Percentiles rank a stretch among this genome's conserved stretches.
Conservation (phyloP, 2,113 vertebrate species). For the Xenopus tropicalis region DNA sequence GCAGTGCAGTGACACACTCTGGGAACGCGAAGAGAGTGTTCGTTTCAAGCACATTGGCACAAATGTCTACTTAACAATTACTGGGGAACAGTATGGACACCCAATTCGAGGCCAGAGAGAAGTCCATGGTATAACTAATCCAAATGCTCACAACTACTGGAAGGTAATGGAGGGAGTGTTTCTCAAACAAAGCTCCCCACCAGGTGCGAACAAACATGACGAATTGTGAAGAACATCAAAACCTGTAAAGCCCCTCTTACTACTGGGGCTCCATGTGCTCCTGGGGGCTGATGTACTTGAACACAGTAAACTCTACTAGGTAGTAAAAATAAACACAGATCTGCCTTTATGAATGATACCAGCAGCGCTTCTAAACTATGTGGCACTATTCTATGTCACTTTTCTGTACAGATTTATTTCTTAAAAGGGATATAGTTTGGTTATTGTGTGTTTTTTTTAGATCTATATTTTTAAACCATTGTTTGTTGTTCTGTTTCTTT, state of each 20-base stretch:
- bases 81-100: constrained; percentile 90
- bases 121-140: constrained; percentile 81
- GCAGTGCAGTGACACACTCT: constrained; percentile 79
- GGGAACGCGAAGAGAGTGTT: constrained; percentile 82
- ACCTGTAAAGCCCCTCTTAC: not conserved
- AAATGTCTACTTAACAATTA: constrained; percentile 84
- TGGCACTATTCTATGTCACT: too few relatives aligned
- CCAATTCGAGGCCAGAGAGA: constrained; percentile 91
- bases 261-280: not conserved
- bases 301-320: too few relatives aligned
- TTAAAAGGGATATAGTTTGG: too few relatives aligned
- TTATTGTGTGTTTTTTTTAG: too few relatives aligned
- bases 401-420: too few relatives aligned
- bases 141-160: constrained; percentile 87
- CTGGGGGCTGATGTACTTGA: not conserved
- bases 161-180: constrained; percentile 94
- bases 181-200: constrained; percentile 75
- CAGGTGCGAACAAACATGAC: constrained; percentile 69
- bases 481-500: too few relatives aligned
- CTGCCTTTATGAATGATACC: too few relatives aligned
- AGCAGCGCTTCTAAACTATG: too few relatives aligned
- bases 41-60: constrained; percentile 89
- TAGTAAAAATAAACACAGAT: too few relatives aligned
- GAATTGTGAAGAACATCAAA: constrained; percentile 73
- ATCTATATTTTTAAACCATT: too few relatives aligned